Evolutionary conservation across 2,113 vertebrate genomes (phyloP), one percentile per base, ranked within the genome.

Genomic region (Phoenicopterus ruber): DNA sequence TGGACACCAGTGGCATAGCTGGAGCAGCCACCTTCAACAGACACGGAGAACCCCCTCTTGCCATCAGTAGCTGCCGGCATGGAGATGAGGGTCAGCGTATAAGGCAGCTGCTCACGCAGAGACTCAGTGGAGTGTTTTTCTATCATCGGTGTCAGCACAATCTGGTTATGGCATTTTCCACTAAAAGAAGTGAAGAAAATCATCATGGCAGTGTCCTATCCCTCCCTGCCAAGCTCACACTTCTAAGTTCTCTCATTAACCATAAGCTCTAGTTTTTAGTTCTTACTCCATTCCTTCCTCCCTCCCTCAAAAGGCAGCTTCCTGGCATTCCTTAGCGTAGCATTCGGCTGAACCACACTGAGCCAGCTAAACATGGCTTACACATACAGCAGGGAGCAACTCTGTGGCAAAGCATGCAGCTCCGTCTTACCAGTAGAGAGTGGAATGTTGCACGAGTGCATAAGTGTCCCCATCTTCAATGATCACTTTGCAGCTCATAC

Each of bases 391-490:
- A 47, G 59, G 69, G 61, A 90, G 66, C 62, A 76, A 28, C 22
- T 50, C 79, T 10, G 69, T 4, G 44, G 72, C 31, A 17, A 70
- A 67, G 57, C 11, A 4, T 1, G 6, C 59, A 63, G 90, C 72
- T 69, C 8, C 21, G 13, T 38, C 98, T 99, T 98, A 99, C 99
- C 99, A 99, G 97, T 99, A 99, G 13, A 99, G 99, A 76, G 98
- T 98, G 40, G 98, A 98, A 65, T 99, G 98, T 77, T 99, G 99
- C 50, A 99, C 99, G 25, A 99, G 98, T 4, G 99, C 99, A 5
- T 99, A 99, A 2, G 99, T 99, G 66, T 99, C 99, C 54, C 98
- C 97, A 86, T 99, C 99, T 73, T 99, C 99, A 38, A 99, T 99
- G 96, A 99, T 98, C 97, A 99, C 99, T 96, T 98, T 99, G 98